phyloP scores from a whole-genome alignment of 2,797 vertebrate species.

The Acipenser transmontanus region DNA sequence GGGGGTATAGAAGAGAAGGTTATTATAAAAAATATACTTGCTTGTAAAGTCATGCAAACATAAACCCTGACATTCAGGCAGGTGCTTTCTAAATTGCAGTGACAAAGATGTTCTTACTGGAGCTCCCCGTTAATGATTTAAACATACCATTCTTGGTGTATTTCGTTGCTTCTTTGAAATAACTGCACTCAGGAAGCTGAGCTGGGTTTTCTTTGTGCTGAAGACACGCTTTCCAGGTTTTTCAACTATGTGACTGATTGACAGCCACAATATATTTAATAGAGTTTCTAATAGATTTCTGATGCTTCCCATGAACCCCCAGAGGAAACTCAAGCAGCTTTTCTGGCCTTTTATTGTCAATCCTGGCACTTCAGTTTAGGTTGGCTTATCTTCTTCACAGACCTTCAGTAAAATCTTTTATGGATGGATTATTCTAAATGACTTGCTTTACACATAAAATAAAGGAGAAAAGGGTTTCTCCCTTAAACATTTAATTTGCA shows the following conservation, averaged over 20 bases:
- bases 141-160: not conserved
- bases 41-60: no score
- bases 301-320: constrained; percentile 34
- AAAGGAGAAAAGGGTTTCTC: not conserved
- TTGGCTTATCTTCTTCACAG: constrained; percentile 30
- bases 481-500: constrained; percentile 1
- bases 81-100: not conserved
- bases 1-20: no score
- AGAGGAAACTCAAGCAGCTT: constrained; percentile 28
- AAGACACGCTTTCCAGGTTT: constrained; percentile 26
- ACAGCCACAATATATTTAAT: constrained; percentile 40
- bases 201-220: constrained; percentile 14
- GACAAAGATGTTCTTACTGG: not conserved
- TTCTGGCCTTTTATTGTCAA: constrained; percentile 31
- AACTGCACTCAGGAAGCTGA: not conserved
- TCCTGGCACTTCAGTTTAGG: constrained; percentile 28
- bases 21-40: no score
- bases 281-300: constrained; percentile 41
- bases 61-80: not conserved
- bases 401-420: constrained; percentile 7
- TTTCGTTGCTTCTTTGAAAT: constrained; percentile 4
- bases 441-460: constrained; percentile 3
- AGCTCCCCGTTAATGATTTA: not conserved
- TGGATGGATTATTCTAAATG: constrained; percentile 11
- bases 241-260: constrained; percentile 35